Conservation (phyloP, 2,888 invertebrate genomes). For the Tiliacea aurago region DNA sequence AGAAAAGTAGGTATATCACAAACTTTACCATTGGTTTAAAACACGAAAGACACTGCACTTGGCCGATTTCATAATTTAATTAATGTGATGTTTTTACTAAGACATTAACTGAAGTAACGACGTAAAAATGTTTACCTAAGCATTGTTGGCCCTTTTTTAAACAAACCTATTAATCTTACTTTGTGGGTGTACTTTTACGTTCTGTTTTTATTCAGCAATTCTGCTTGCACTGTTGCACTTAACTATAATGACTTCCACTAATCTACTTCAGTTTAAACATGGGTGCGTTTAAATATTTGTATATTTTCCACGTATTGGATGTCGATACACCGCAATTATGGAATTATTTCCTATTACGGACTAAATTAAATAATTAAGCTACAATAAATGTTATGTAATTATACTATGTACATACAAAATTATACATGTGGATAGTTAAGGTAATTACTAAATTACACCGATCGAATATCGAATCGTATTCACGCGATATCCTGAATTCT, state of each 20-base stretch:
- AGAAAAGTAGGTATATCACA: neutral
- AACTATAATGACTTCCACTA: slow-evolving; percentile 33
- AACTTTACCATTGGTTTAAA: neutral
- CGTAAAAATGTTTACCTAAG: slow-evolving; percentile 12
- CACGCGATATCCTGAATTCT: slow-evolving; percentile 52
- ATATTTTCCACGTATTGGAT: slow-evolving; percentile 40
- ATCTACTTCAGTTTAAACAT: slow-evolving; percentile 30
- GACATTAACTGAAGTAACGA: neutral
- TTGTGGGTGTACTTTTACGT: slow-evolving; percentile 10
- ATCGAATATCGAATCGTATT: slow-evolving; percentile 17
- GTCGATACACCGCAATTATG: slow-evolving; percentile 43
- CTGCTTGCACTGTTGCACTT: slow-evolving; percentile 20
- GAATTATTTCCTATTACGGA: slow-evolving; percentile 33
- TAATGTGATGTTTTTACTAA: slow-evolving; percentile 9
- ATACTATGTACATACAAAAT: slow-evolving; percentile 25
- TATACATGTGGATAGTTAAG: slow-evolving; percentile 16
- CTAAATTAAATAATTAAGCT: slow-evolving; percentile 49
- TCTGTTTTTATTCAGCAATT: neutral
- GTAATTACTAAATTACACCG: slow-evolving; percentile 52
- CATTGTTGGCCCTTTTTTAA: slow-evolving; percentile 29
- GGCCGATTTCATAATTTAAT: neutral
- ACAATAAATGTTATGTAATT: slow-evolving; percentile 41
- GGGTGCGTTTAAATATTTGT: slow-evolving; percentile 28
- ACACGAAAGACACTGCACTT: neutral
- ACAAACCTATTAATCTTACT: slow-evolving; percentile 34